A percentile compares a stretch with the other conserved stretches of the same genome.
Evolutionary conservation across 2,113 vertebrate genomes (phyloP).

Genomic region (Leptocoma aspasia): DNA sequence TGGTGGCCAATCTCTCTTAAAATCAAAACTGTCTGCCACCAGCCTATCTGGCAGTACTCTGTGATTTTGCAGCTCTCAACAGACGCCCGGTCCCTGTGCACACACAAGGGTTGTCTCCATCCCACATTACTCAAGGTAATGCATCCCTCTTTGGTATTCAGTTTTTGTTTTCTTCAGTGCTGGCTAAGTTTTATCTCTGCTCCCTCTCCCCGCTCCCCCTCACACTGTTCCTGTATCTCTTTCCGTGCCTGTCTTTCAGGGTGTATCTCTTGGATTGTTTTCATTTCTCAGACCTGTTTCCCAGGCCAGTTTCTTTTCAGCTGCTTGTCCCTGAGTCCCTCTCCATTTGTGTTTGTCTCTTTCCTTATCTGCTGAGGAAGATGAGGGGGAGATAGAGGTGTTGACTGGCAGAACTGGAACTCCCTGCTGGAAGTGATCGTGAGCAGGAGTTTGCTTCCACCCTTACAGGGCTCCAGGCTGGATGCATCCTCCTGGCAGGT

Average conservation of each 20-base stretch:
- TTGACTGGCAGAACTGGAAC: not conserved
- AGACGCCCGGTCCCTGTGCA: not conserved
- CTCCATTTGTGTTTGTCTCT: not conserved
- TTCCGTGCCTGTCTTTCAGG: not conserved
- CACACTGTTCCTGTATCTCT: not conserved
- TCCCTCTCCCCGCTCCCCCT: not conserved
- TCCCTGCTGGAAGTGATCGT: accelerated
- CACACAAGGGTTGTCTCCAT: not conserved
- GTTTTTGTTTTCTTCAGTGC: not conserved
- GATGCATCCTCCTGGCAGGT: not conserved
- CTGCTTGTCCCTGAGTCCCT: not conserved
- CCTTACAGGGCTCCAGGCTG: not conserved
- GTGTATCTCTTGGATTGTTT: not conserved
- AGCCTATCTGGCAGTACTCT: not conserved
- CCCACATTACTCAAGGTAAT: not conserved
- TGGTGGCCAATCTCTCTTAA: slow-evolving; percentile 27
- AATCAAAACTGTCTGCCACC: slow-evolving; percentile 31
- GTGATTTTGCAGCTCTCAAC: not conserved
- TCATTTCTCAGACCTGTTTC: not conserved
- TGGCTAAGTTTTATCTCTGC: slow-evolving; percentile 8
- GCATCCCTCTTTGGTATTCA: not conserved
- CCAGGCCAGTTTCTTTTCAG: not conserved
- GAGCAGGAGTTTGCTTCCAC: not conserved
- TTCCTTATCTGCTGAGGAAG: not conserved
- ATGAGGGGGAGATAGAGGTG: not conserved